phyloP scores from a whole-genome alignment of 2,888 invertebrate species.

The Aleiodes leptofemur region DNA sequence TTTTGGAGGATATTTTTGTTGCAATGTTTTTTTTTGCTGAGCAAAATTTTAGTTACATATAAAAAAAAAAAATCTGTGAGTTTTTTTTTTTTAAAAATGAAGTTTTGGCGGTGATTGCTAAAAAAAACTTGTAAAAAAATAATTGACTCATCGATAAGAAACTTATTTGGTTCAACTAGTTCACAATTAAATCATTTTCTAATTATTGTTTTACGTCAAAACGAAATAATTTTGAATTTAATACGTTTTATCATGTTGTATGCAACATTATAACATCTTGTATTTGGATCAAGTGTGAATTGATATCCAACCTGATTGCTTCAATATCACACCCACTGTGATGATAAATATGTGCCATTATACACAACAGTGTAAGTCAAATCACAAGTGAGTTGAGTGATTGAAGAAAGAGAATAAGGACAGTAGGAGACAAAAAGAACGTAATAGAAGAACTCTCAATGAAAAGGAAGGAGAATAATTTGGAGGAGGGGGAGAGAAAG shows the following conservation, averaged over 20 bases:
- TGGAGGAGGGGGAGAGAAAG: neutral
- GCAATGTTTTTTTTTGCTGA: no score
- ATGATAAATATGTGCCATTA: slow-evolving; percentile 19
- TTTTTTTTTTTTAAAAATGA: no score
- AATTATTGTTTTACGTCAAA: no score
- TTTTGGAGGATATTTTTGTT: no score
- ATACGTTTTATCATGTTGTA: neutral
- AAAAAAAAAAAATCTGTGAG: no score
- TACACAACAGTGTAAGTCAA: neutral
- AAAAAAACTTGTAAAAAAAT: no score
- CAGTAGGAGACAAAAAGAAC: neutral
- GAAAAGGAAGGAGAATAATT: neutral
- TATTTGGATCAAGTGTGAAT: slow-evolving; percentile 21
- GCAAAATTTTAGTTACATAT: no score
- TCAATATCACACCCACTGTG: slow-evolving; percentile 11
- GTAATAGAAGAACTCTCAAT: neutral
- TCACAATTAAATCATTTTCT: no score
- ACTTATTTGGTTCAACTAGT: no score
- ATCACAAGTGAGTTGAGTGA: neutral
- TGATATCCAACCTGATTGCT: slow-evolving; percentile 15
- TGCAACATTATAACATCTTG: slow-evolving; percentile 1
- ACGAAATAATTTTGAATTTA: no score
- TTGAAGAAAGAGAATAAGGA: neutral
- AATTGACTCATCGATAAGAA: no score
- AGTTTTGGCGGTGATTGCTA: no score